These are phyloP conservation scores for Periplaneta americana DNA, from an alignment of 1,140 invertebrate genomes.

Conservation along the genomic window DNA sequence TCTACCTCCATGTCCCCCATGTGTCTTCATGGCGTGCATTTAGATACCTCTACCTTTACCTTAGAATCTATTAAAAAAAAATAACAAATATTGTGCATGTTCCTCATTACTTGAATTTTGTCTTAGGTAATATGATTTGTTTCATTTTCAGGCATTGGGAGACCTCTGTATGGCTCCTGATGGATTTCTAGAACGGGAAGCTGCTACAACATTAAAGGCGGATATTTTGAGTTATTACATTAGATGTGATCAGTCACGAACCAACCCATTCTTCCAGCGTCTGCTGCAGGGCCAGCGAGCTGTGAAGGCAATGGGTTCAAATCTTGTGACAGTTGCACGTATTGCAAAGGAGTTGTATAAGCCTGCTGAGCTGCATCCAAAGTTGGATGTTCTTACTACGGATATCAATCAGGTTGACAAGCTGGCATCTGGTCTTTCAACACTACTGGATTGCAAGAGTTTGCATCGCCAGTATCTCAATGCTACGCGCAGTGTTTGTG, in stretches of 20 bases:
- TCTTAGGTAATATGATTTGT: background rate
- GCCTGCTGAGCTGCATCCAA: slow-evolving; percentile 54
- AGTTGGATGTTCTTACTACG: slow-evolving; percentile 61
- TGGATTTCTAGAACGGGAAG: slow-evolving; percentile 36
- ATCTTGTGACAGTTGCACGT: slow-evolving; percentile 51
- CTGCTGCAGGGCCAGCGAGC: slow-evolving; percentile 65
- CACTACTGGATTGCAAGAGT: slow-evolving; percentile 71
- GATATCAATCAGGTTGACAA: slow-evolving; percentile 63
- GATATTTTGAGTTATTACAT: slow-evolving; percentile 76
- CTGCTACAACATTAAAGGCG: slow-evolving; percentile 30
- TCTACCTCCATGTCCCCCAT: no score
- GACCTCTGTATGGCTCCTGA: slow-evolving; percentile 72
- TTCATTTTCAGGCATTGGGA: slow-evolving; percentile 54
- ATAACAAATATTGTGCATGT: no score
- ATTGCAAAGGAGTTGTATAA: slow-evolving; percentile 58
- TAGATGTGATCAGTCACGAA: slow-evolving; percentile 68
- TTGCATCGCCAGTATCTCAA: slow-evolving; percentile 74
- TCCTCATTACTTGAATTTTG: no score
- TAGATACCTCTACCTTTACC: no score
- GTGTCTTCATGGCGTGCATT: no score
- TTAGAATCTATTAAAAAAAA: no score
- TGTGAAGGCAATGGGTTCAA: slow-evolving; percentile 60
- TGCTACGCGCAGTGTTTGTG: slow-evolving; percentile 70
- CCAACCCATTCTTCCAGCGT: slow-evolving; percentile 72
- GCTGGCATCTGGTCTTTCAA: slow-evolving; percentile 50